Conservation (phyloP, 2,797 vertebrate species). For the Propithecus perrieri region DNA sequence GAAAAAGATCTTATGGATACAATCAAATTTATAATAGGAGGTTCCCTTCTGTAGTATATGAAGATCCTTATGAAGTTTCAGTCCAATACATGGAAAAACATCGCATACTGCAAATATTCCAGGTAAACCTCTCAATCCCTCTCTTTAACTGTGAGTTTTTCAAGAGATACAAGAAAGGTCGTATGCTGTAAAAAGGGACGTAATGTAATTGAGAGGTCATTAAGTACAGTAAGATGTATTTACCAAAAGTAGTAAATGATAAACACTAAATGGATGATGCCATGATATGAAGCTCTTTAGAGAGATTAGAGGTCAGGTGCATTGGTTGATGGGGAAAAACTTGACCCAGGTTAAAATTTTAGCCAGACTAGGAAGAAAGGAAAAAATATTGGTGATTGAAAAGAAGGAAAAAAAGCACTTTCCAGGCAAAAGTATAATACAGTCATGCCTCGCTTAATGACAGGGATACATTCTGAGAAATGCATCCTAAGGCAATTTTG, state of each 20-base stretch:
- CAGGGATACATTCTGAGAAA: not conserved
- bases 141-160: conserved; percentile 28
- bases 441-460: not conserved
- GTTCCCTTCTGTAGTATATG: conserved; percentile 64
- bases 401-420: not conserved
- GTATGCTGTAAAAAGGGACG: not conserved
- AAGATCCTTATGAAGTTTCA: conserved; percentile 87
- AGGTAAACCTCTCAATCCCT: conserved; percentile 83
- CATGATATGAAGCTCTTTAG: not conserved
- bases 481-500: not conserved
- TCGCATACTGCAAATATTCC: conserved; percentile 88
- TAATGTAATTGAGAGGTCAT: not conserved
- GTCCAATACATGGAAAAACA: conserved; percentile 88
- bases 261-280: not conserved
- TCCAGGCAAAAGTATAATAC: not conserved
- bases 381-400: conserved; percentile 23
- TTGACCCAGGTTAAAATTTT: not conserved
- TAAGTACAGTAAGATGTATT: not conserved
- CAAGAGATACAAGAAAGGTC: not conserved
- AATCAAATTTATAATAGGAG: not conserved
- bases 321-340: not conserved
- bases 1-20: accelerated
- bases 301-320: not conserved
- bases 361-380: not conserved
- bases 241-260: conserved; percentile 23